Conservation (phyloP, 2,797 vertebrate genomes). For the Chaunax sp. region DNA sequence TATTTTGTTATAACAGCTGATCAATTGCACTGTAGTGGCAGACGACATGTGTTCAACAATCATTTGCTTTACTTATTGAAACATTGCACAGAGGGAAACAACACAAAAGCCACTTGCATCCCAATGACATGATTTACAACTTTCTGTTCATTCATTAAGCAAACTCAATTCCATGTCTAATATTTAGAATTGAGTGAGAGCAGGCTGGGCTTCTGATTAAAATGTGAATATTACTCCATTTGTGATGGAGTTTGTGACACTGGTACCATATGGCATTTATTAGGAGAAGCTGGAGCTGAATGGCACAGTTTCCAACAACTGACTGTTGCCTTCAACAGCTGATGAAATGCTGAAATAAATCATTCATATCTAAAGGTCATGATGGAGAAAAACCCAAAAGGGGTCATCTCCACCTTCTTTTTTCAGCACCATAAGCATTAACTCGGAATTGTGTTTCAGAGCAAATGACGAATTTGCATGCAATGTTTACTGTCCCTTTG, state of each 20-base stretch:
- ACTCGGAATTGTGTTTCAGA: not conserved
- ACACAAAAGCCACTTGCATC: not conserved
- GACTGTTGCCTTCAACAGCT: slow-evolving; percentile 30
- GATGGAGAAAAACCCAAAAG: slow-evolving; percentile 12
- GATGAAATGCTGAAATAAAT: slow-evolving; percentile 34
- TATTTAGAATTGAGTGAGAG: slow-evolving; percentile 13
- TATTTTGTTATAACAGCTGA: not conserved
- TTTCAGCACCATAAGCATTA: too few relatives aligned
- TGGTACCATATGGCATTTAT: slow-evolving; percentile 35
- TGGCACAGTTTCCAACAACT: slow-evolving; percentile 28
- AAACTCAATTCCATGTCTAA: slow-evolving; percentile 5
- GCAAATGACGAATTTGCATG: too few relatives aligned
- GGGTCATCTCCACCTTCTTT: too few relatives aligned
- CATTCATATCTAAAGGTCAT: slow-evolving; percentile 45
- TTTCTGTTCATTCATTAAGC: slow-evolving; percentile 1
- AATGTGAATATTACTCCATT: slow-evolving; percentile 30
- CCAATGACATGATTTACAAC: not conserved
- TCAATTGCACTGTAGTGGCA: not conserved
- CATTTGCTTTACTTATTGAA: not conserved
- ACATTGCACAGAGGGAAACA: not conserved
- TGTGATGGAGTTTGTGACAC: slow-evolving; percentile 1
- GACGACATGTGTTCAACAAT: not conserved
- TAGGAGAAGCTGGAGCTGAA: slow-evolving; percentile 20
- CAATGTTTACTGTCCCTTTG: not conserved
- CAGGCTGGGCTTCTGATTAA: slow-evolving; percentile 10